These are phyloP conservation scores for Eumeta japonica DNA, from an alignment of 1,140 invertebrate genomes.

Conservation along the genomic window DNA sequence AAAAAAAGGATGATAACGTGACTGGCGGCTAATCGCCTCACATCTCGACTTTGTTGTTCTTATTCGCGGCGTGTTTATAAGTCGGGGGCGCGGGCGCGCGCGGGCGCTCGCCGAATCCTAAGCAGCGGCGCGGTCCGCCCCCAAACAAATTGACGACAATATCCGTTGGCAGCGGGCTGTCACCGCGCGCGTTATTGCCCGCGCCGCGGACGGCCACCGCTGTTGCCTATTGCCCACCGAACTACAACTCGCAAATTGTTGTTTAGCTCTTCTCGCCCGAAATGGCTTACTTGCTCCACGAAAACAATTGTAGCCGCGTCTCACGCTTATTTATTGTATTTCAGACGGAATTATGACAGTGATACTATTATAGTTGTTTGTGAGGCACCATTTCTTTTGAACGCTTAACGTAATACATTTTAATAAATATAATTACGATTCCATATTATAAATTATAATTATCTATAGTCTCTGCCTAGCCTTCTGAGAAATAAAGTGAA, in stretches of 20 bases:
- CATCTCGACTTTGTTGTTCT: slow-evolving; percentile 49
- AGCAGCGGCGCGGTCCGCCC: slow-evolving; percentile 27
- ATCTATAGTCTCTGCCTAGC: too few species aligned
- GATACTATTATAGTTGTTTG: neutral
- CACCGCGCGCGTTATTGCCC: slow-evolving; percentile 32
- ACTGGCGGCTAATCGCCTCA: slow-evolving; percentile 40
- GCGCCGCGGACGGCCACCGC: slow-evolving; percentile 13
- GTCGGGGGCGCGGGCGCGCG: slow-evolving; percentile 23
- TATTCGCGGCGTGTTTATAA: slow-evolving; percentile 43
- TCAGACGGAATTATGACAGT: neutral
- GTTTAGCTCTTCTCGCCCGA: neutral
- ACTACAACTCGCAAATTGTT: too few species aligned
- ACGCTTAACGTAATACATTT: too few species aligned
- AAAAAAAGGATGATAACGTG: slow-evolving; percentile 29
- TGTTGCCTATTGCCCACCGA: too few species aligned
- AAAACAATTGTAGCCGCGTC: slow-evolving; percentile 3
- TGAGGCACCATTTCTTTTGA: too few species aligned
- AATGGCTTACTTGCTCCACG: neutral
- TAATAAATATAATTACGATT: too few species aligned
- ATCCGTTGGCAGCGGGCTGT: slow-evolving; percentile 38
- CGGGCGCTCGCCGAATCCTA: slow-evolving; percentile 36
- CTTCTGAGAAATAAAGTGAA: too few species aligned
- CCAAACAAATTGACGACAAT: slow-evolving; percentile 51
- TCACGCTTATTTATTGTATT: slow-evolving; percentile 1
- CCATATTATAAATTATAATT: too few species aligned